Base-by-base conservation (phyloP, 37 sponge, comb jelly and placozoan genomes). In the Geodia barretti region DNA sequence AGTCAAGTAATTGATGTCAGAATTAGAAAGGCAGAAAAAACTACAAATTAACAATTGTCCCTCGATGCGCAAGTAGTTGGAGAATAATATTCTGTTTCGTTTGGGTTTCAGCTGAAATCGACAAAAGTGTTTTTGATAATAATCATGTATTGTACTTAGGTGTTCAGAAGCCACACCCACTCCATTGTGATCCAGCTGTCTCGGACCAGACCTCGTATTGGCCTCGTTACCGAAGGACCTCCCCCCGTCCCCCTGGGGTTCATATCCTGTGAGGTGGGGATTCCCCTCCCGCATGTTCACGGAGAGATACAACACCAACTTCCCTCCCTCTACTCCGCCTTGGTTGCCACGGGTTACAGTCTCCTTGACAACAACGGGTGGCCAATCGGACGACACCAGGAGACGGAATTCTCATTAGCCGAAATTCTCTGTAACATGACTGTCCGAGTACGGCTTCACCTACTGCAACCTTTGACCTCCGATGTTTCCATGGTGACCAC, bases 311-410 rank as follows among this genome's bases (percentile, higher is more conserved):
- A 37, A 41, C 30, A 40, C 0, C 92, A 94, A 41, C 78, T 91
- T 23, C 72, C 85, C 14, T 31, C 23, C 32, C 64, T 89, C 17
- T 74, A 77, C 47, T 41, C 70, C 23, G 28, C 68, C 36, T 43
- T 79, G 17, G 20, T 17, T 4, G 37, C 43, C 25, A 25, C 1
- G 0, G 73, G 47, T 29, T 77, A 83, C 33, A 40, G 43, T 19
- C 70, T 91, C 68, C 60, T 94, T 43, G 95, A 94, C 80, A 81
- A 60, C 54, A 94, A 94, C 40, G 72, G 84, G 17, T 94, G 95
- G 92, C 95, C 95, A 23, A 84, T 94, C 26, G 28, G 73, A 36
- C 31, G 31, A 14, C 43, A 63, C 0, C 95, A 94, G 47, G 95
- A 94, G 42, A 20, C 20, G 23, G 14, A 66, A 23, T 38, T 94